Conservation (phyloP, 2,888 invertebrate genomes). For the Drosophila buzzatii region DNA sequence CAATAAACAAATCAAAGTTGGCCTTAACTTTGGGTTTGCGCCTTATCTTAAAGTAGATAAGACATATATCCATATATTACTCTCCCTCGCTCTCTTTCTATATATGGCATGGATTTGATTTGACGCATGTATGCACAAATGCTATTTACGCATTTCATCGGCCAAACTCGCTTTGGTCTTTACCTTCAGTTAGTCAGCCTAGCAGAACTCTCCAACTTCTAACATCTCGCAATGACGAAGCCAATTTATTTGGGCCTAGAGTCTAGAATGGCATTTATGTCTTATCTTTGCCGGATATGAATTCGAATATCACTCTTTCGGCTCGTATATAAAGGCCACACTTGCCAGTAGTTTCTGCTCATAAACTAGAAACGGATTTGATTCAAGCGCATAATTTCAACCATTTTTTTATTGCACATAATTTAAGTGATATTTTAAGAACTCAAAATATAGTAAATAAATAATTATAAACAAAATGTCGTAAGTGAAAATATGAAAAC, state of each 20-base stretch:
- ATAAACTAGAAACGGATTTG: background rate
- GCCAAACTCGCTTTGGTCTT: constrained; percentile 47
- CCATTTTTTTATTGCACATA: constrained; percentile 8
- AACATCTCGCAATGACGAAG: too few species aligned
- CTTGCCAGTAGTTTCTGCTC: background rate
- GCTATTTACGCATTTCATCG: constrained; percentile 25
- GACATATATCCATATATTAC: background rate
- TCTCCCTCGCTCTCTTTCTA: too few species aligned
- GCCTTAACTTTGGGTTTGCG: constrained; percentile 17
- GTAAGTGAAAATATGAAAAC: constrained; percentile 43
- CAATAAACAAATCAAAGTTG: constrained; percentile 23
- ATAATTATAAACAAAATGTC: constrained; percentile 42
- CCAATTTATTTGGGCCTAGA: background rate
- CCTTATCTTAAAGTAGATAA: constrained; percentile 6
- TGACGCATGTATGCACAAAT: constrained; percentile 14
- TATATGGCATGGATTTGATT: constrained; percentile 21
- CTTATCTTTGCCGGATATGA: constrained; percentile 19
- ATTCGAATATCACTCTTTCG: constrained; percentile 5
- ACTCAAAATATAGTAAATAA: background rate
- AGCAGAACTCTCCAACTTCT: constrained; percentile 9
- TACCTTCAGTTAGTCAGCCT: constrained; percentile 31
- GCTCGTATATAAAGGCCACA: constrained; percentile 32
- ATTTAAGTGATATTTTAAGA: constrained; percentile 19
- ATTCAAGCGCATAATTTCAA: background rate
- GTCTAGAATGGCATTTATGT: too few species aligned